Evolutionary conservation across 2,113 vertebrate genomes (phyloP).

Genomic region (Potamarius usumacintae): DNA sequence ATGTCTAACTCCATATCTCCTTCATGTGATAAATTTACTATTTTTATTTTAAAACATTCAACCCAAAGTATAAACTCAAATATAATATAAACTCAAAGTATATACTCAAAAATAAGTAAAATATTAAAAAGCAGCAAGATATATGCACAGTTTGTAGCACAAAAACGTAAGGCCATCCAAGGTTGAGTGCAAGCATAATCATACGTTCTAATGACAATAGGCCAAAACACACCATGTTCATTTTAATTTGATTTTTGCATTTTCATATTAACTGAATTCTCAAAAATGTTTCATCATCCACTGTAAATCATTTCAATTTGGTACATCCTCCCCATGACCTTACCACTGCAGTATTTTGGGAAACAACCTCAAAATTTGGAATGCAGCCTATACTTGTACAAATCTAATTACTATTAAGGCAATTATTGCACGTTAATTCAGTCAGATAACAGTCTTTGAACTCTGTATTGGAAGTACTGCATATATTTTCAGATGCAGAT

Average conservation of each 20-base stretch:
- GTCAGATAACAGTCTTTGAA: not conserved
- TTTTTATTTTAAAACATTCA: not conserved
- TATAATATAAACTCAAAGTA: not conserved
- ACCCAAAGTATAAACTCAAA: not conserved
- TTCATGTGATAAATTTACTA: not conserved
- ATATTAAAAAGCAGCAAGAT: not conserved
- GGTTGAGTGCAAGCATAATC: conserved; percentile 11
- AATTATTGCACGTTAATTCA: not conserved
- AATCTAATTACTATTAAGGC: not conserved
- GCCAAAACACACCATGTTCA: not conserved
- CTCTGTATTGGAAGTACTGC: not conserved
- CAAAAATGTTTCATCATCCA: not conserved
- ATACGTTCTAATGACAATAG: not conserved
- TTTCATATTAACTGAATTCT: not conserved
- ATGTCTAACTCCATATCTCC: not conserved
- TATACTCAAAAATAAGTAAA: conserved; percentile 2
- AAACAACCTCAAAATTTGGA: not conserved
- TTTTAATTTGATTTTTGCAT: not conserved
- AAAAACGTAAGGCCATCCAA: conserved; percentile 7
- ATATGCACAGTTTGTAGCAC: not conserved
- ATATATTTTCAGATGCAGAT: not conserved
- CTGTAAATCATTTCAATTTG: not conserved
- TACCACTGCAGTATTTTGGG: not conserved
- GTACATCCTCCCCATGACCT: not conserved
- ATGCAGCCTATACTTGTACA: not conserved